Evolutionary conservation across 2,797 vertebrate species (phyloP).

Genomic region (Anolis apletophallus): DNA sequence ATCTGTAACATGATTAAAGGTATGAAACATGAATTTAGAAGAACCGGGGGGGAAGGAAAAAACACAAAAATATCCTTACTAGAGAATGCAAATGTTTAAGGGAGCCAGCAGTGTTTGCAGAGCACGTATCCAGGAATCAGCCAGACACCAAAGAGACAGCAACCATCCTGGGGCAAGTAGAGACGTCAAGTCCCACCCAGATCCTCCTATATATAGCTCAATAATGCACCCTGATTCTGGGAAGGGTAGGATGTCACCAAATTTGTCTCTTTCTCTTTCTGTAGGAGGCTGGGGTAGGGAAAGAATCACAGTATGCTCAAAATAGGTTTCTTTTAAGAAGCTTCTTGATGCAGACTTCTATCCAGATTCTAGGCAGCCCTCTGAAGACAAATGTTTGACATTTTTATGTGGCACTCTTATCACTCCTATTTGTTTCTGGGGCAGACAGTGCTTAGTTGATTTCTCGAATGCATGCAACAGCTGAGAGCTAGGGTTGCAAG

Average conservation of each 20-base stretch:
- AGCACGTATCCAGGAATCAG: background rate
- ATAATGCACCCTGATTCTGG: conserved; percentile 2
- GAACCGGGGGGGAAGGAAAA: background rate
- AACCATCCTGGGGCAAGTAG: conserved; percentile 12
- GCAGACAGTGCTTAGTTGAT: background rate
- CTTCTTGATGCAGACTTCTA: background rate
- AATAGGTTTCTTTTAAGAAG: too few species aligned
- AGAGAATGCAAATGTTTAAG: background rate
- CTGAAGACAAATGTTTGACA: too few species aligned
- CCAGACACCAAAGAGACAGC: background rate
- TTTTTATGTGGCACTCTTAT: background rate
- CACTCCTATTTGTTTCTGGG: background rate
- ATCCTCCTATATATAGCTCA: conserved; percentile 38
- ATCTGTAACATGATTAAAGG: background rate
- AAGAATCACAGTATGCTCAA: background rate
- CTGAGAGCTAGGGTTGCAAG: background rate
- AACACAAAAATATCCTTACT: conserved; percentile 7
- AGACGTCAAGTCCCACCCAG: background rate
- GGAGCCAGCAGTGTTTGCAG: background rate
- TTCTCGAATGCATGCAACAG: conserved; percentile 7
- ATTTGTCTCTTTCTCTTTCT: background rate
- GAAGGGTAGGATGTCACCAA: background rate
- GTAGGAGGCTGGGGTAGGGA: too few species aligned
- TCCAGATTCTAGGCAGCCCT: background rate
- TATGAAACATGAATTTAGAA: background rate